A percentile compares a stretch with the other conserved stretches of the same genome.
These are phyloP conservation scores for Piaya cayana DNA, from an alignment of 2,113 vertebrate species.

Conservation along the genomic window DNA sequence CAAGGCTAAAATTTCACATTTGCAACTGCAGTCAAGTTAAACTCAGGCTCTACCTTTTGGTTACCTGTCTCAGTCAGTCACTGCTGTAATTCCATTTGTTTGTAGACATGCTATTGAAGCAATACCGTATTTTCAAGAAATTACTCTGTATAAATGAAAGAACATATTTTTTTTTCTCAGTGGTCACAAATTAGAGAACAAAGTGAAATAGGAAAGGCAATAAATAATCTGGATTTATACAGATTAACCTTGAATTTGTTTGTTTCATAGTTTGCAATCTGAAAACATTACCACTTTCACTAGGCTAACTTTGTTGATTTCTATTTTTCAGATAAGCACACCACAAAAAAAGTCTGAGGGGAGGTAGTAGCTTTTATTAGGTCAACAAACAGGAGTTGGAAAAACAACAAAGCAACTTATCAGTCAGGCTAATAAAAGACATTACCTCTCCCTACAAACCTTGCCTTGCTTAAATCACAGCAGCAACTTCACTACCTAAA, in stretches of 20 bases:
- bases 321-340: neutral
- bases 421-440: slow-evolving; percentile 34
- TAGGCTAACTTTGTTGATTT: neutral
- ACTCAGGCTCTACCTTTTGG: neutral
- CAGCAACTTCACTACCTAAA: neutral
- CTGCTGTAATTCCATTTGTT: neutral
- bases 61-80: neutral
- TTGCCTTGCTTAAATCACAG: neutral
- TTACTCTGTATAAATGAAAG: neutral
- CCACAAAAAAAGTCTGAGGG: neutral
- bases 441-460: slow-evolving; percentile 15
- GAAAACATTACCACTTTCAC: neutral
- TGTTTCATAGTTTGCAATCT: neutral
- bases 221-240: neutral
- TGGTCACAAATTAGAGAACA: neutral
- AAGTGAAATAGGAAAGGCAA: neutral
- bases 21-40: neutral
- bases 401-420: slow-evolving; percentile 22
- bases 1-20: neutral
- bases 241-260: neutral
- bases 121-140: neutral
- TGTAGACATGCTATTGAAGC: neutral
- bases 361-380: slow-evolving; percentile 20
- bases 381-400: neutral
- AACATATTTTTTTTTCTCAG: neutral